These are phyloP conservation scores for Myotis lucifugus DNA, from an alignment of 2,113 vertebrate genomes.

Conservation along the genomic window DNA sequence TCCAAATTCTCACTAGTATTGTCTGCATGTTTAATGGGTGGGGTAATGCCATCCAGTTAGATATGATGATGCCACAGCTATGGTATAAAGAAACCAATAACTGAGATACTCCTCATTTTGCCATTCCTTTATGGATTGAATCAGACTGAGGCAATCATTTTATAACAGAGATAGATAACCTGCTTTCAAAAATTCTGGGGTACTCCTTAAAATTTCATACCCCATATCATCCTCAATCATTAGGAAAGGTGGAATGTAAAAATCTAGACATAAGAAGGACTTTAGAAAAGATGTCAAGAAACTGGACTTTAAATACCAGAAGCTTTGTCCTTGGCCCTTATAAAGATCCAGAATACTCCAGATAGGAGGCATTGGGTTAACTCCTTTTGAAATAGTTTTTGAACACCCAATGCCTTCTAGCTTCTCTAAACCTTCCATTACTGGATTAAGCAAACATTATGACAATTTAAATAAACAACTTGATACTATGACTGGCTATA, in stretches of 20 bases:
- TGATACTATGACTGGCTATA: background rate
- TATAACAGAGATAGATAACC: background rate
- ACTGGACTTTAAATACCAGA: background rate
- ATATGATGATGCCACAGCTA: background rate
- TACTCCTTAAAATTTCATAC: background rate
- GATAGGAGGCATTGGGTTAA: background rate
- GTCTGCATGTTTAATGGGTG: background rate
- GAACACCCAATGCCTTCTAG: background rate
- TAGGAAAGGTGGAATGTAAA: background rate
- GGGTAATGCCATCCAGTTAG: background rate
- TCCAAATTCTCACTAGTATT: background rate
- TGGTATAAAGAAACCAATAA: background rate
- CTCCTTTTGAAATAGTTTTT: background rate
- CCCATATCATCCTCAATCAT: background rate
- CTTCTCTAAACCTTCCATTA: background rate
- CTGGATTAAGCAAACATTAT: background rate
- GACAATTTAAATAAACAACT: background rate
- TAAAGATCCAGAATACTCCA: background rate
- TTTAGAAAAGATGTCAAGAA: background rate
- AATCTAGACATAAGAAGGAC: background rate
- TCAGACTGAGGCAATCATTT: background rate
- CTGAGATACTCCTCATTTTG: background rate
- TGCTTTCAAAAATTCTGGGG: background rate
- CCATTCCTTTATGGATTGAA: background rate
- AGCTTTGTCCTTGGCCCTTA: background rate